These are phyloP conservation scores for Siniperca undulata DNA, from an alignment of 2,797 vertebrate genomes.

Conservation along the genomic window DNA sequence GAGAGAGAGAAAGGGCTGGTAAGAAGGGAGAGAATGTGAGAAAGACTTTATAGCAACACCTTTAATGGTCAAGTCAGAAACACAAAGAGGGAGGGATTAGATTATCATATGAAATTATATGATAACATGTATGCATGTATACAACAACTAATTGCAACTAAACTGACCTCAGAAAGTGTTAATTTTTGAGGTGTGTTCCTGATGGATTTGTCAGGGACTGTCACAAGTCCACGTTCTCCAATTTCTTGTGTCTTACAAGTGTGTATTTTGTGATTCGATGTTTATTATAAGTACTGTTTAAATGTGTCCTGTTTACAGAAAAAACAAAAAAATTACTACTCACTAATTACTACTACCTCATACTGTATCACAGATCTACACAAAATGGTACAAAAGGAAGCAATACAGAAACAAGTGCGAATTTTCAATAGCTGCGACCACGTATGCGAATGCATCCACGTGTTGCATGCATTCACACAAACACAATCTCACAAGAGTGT, in stretches of 20 bases:
- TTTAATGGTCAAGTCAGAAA: slow-evolving; percentile 5
- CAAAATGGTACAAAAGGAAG: neutral
- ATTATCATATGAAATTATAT: neutral
- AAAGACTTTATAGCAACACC: slow-evolving; percentile 11
- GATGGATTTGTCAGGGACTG: neutral
- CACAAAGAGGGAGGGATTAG: neutral
- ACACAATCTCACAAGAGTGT: too few relatives aligned
- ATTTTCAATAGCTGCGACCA: too few relatives aligned
- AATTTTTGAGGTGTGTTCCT: neutral
- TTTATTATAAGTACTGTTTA: neutral
- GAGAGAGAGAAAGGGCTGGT: slow-evolving; percentile 15
- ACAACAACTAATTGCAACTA: neutral
- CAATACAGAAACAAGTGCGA: too few relatives aligned
- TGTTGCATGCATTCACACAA: too few relatives aligned
- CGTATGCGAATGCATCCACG: too few relatives aligned
- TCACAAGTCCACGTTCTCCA: neutral
- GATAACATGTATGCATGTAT: neutral
- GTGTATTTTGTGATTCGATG: neutral
- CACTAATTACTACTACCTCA: neutral
- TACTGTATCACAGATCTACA: neutral
- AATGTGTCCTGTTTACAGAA: neutral
- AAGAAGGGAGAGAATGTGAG: neutral
- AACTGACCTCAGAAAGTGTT: neutral
- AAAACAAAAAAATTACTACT: neutral
- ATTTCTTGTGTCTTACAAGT: neutral